Base-by-base conservation (phyloP, 1,140 invertebrate genomes). In the Rhynchophorus ferrugineus region DNA sequence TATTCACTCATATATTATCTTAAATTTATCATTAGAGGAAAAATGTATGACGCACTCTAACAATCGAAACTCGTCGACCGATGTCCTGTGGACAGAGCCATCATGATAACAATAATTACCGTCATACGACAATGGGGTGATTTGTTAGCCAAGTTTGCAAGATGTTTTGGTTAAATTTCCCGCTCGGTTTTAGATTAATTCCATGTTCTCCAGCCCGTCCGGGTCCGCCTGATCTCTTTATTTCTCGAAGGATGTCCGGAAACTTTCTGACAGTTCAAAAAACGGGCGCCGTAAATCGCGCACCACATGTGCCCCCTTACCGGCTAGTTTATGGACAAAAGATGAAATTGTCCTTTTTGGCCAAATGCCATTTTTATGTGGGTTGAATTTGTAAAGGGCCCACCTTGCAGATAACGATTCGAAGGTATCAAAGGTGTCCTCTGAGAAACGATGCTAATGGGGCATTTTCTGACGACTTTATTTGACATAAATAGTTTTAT, bases 91-190 rank as follows among this genome's bases (percentile, higher is more conserved):
- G 37, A 39, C 19, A 39, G 37, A 39, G 37, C 37, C 37, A 39
- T 39, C 37, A 39, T n/a, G 37, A 39, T 39, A 39, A 17, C 37
- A n/a, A 39, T 39, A 39, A 39, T 39, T 39, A 39, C 17, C n/a
- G 37, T 39, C 37, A 39, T 39, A 17, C 17, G 37, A 39, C 37
- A 39, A n/a, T 18, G 37, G 17, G 3, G 37, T 39, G 37, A 39
- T 39, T 39, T 39, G 37, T 39, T 39, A 39, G 37, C 17, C 37
- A 39, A 39, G 37, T 39, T 39, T 39, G 37, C 37, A 39, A 39
- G 37, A 39, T 49, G 37, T 49, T 41, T 29, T 49, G 19, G 37
- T 20, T 14, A 9, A 20, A 39, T 24, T 38, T 21, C 14, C 20
- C 36, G 24, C n/a, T 14, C 36, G 19, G 11, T 29, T 29, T 44